Evolutionary conservation across 2,888 invertebrate species (phyloP).

Genomic region (Aphodius granarius): DNA sequence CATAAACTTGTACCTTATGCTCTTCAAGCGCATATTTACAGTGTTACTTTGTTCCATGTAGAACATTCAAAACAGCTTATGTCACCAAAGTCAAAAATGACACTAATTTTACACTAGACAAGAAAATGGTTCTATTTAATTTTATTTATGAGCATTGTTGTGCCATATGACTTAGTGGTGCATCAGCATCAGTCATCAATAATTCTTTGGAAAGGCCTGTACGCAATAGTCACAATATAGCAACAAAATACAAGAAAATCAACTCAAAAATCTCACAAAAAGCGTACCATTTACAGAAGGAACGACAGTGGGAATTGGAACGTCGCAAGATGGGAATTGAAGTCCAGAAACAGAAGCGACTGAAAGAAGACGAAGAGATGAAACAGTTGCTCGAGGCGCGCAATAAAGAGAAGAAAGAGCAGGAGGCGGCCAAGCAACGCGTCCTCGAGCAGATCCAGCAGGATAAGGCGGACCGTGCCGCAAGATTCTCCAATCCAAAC

Average conservation of each 20-base stretch:
- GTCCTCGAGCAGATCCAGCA: slow-evolving; percentile 83
- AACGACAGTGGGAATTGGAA: slow-evolving; percentile 63
- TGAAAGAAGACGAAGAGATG: slow-evolving; percentile 76
- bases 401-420: slow-evolving; percentile 75
- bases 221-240: not conserved
- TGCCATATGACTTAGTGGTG: no score
- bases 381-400: slow-evolving; percentile 73
- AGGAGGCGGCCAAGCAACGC: slow-evolving; percentile 73
- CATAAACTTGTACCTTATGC: no score
- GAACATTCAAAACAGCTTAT: no score
- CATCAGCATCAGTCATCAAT: no score
- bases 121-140: no score
- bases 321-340: slow-evolving; percentile 75
- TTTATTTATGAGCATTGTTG: no score
- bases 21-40: no score
- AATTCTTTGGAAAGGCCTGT: no score
- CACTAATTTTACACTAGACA: no score
- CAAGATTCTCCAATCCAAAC: slow-evolving; percentile 46
- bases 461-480: slow-evolving; percentile 73
- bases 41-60: no score
- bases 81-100: no score
- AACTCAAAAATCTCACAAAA: not conserved
- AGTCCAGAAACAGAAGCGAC: slow-evolving; percentile 68
- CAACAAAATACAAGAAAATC: not conserved
- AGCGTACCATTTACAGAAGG: slow-evolving; percentile 37